Evolutionary conservation across 2,113 vertebrate genomes (phyloP), one percentile per base, ranked within the genome.

Genomic region (Poeciliopsis occidentalis): DNA sequence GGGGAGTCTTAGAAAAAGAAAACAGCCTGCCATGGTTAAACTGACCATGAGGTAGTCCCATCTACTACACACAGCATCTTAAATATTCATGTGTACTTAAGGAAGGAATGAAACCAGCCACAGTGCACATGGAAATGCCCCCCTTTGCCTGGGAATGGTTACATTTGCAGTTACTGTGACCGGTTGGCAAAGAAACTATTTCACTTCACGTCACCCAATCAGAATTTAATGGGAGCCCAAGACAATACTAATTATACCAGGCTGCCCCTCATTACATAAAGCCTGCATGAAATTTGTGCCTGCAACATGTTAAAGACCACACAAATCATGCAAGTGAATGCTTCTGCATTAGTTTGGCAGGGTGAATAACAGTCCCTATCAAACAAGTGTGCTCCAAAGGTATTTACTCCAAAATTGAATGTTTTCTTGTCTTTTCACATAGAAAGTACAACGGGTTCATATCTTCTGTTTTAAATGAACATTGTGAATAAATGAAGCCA

Each of bases 1-100:
- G 83, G 74, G 74, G 75, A 81, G 71, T 74, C 73, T 73, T 7
- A 30, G 68, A 22, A 71, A 71, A 75, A 75, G 85, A 71, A 12
- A 79, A 75, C 81, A 78, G 84, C 72, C 85, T 87, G 88, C 89
- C 85, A 89, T 88, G 89, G 68, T 85, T 86, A 73, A 87, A 81
- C 85, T 88, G 81, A 82, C 79, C 88, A 88, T 91, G 82, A 87
- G 91, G 83, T 91, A 89, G 78, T 80, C 69, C 80, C 83, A 79
- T 69, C 22, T 72, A 79, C 83, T 80, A 78, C 80, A 27, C 27
- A 62, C 77, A 51, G 65, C 78, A 73, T 60, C 78, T 87, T 87
- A 89, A 90, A 85, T 90, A 88, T 90, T 89, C 85, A 82, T 82
- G 77, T 60, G 29, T 69, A 82, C 82, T 87, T 81, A 60, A 73